Base-by-base conservation (phyloP, 2,888 invertebrate species). In the Diloba caeruleocephala region DNA sequence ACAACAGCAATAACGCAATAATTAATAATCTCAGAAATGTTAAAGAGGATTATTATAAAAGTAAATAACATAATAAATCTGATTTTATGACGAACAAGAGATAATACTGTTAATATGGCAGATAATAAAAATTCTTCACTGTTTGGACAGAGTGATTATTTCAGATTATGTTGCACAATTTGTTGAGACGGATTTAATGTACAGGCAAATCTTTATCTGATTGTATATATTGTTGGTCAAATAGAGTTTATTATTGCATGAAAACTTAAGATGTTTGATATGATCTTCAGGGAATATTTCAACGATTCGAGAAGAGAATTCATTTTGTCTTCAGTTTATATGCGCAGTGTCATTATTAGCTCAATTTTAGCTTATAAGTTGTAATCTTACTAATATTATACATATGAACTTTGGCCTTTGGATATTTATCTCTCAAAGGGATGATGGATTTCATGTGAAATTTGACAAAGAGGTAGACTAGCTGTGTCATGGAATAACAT, bases 101-200 rank as follows among this genome's bases (percentile, higher is more conserved):
- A 57, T 71, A 68, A 59, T 59, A 57, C 39, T 26, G 51, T 50
- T 46, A 56, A 60, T 49, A 29, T 38, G 41, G 42, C 51, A 63
- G 63, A 64, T 63, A 61, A 37, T 53, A 57, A 60, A 66, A 60
- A 43, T 65, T 54, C 60, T 42, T 45, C 41, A 17, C 34, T 69
- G 56, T 62, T 68, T 72, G 55, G 50, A 49, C 29, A 52, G 44
- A 39, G 49, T 60, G 76, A 74, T 76, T 72, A 77, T 53, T 44
- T 8, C 19, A 64, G 62, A 72, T 74, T 72, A 76, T 13, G 21
- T 19, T 41, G 28, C 38, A 34, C 13, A 33, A 43, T 43, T 39
- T n/a, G 15, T 60, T 28, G 26, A 46, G 14, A 25, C 0, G 36
- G 33, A 5, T 51, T 13, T 5, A 33, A 13, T 29, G 25, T 31